phyloP scores from a whole-genome alignment of 2,888 invertebrate genomes.

The Cephus sareptanus region DNA sequence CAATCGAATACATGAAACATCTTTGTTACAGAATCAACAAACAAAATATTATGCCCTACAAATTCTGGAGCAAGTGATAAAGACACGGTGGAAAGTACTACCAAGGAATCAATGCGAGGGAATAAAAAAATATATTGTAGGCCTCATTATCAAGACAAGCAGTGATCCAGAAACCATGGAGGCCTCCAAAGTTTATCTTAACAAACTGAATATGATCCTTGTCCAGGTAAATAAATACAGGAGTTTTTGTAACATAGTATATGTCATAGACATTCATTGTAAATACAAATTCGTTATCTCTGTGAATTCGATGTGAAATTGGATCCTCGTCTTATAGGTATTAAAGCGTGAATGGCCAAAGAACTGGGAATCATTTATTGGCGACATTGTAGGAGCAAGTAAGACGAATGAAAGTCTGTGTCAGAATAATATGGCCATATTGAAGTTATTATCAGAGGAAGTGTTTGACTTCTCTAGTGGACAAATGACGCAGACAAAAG shows the following conservation, averaged over 20 bases:
- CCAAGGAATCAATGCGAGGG: conserved; percentile 99
- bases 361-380: conserved; percentile 99
- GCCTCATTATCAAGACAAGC: conserved; percentile 97
- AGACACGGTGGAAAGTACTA: conserved; percentile 98
- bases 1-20: not conserved
- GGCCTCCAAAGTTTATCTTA: conserved; percentile 94
- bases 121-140: conserved; percentile 99
- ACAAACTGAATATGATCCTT: conserved; percentile 98
- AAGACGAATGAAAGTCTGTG: conserved; percentile 99
- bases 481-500: conserved; percentile 98
- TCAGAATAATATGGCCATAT: conserved; percentile 99
- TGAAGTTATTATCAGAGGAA: conserved; percentile 97
- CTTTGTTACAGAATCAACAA: conserved; percentile 82
- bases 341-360: conserved; percentile 99
- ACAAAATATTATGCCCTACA: conserved; percentile 99
- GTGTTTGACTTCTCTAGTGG: conserved; percentile 99
- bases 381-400: conserved; percentile 98
- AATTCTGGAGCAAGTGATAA: conserved; percentile 98
- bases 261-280: not conserved
- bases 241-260: not conserved
- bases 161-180: conserved; percentile 91
- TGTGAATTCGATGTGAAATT: not conserved
- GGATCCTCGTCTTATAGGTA: conserved; percentile 70
- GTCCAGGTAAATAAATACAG: conserved; percentile 77
- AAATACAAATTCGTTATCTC: not conserved